Evolutionary conservation across 35 echinoderm and acorn worm species (phyloP), one percentile per base, ranked within the genome.

Genomic region (Holothuria glaberrima): DNA sequence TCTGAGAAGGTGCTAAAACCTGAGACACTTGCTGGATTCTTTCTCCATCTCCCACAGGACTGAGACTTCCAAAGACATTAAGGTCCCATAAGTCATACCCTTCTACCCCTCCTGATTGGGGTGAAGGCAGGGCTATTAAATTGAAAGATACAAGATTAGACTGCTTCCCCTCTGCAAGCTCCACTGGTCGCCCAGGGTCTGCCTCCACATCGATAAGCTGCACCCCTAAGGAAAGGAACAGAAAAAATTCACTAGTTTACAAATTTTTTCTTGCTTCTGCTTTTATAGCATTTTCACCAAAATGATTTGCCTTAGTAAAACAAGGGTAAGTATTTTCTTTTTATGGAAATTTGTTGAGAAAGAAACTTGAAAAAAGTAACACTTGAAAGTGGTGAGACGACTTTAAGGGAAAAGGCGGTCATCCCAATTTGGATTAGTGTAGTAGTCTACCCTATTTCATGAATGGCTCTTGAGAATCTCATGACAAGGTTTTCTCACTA

Each of bases 71-170:
- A 54, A 90, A 98, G 2, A 94, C 68, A 31, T 88, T 87, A 1
- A 94, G 52, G 34, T 92, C 83, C 96, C 96, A 98, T 17, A 97
- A 71, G 17, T 91, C 79, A 9, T 88, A 59, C 1, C 94, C 94
- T 73, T 70, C 33, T 14, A 91, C 48, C 24, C 71, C 28, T 18
- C 88, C 89, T 20, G 85, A 91, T 59, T 93, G 83, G 2, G 72
- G 54, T 52, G 88, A 75, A 30, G 94, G 88, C 21, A 74, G 36
- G 25, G 92, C 91, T n/a, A 21, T 61, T 13, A 97, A 48, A 46
- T 81, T 66, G 31, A 94, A 97, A 57, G 56, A 34, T 6, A 93
- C 57, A 22, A 48, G 44, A 62, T 93, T 93, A 25, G 74, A 30
- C 19, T 58, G 17, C 34, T 84, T 93, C 22, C 88, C 71, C 32